Base-by-base conservation (phyloP, 1,140 invertebrate species). In the Acyrthosiphon pisum region DNA sequence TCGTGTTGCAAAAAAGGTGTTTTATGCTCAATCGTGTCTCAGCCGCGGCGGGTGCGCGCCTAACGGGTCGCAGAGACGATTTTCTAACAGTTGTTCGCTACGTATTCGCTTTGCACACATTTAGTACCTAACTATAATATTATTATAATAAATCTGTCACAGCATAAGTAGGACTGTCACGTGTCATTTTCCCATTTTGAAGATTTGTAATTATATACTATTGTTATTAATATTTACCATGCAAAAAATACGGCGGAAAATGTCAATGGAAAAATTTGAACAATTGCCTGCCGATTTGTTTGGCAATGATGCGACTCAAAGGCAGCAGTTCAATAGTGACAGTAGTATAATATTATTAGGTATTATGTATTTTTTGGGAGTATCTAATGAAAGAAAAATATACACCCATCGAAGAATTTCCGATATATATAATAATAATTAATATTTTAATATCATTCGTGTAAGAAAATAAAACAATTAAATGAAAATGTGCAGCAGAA, bases 61-160 rank as follows among this genome's bases (percentile, higher is more conserved):
- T 91, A 91, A 91, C 60, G 90, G 90, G 90, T 48, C 56, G 44
- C 90, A 68, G 90, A 14, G 23, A 56, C 41, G 20, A 37, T 86
- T 81, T 92, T 92, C 68, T 30, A 83, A 92, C 76, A 46, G 90
- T 81, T 81, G 30, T 91, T 50, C 46, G n/a, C 23, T 3, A 1
- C 41, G 84, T 86, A 44, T 26, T 46, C 9, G n/a, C 41, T 41
- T 89, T 26, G 41, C 20, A 48, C 30, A 76, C 60, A 0, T 1
- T 14, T 11, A 30, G 23, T 50, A 50, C 14, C 46, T 30, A 26
- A 0, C 7, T 9, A 35, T n/a, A n/a, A n/a, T 76, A n/a, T 76
- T 76, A 76, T 18, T n/a, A n/a, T 76, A n/a, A 76, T 76, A 76
- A 18, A 76, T 76, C 14, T 76, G 60, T 30, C 26, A 0, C 26